Evolutionary conservation across 2,888 invertebrate genomes (phyloP), one percentile per base, ranked within the genome.

Genomic region (Oscheius sp.): DNA sequence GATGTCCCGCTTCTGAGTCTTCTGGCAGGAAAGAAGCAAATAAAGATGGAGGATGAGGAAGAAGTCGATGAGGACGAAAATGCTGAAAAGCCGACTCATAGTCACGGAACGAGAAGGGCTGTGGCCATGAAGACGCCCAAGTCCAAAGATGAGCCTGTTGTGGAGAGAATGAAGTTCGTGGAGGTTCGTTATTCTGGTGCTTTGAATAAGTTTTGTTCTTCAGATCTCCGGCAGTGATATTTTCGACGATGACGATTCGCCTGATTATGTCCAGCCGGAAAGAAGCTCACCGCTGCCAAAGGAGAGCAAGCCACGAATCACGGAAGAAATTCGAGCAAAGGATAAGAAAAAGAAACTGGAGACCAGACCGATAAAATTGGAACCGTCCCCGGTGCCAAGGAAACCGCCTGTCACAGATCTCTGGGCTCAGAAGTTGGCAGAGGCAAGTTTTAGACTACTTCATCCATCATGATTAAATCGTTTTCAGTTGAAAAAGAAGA

Each of bases 1-100:
- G 68, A 68, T n/a, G 68, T 53, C 2, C 68, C 68, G 2, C 55
- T 68, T 55, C 42, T 68, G 33, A 68, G 68, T 68, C 68, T 68
- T 4, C n/a, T 68, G 35, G 33, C 55, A 1, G 53, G 37, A 11
- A 68, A 55, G 33, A 68, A 68, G 21, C 42, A 42, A 42, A 42
- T 53, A 13, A 53, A 53, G 10, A 11, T 13, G 5, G 58, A 58
- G 32, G 29, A n/a, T 32, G 21, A n/a, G 2, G 47, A 63, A 10
- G 13, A 42, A 63, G 35, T 32, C 2, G 32, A 29, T 29, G 21
- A 65, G 21, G 51, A 65, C 21, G 50, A 21, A 32, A 50, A 32
- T 50, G 32, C 4, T 3, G 65, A 32, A 33, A 50, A 68, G 68
- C 35, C 68, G 5, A 37, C 37, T 53, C 68, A 68, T 21, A n/a